Base-by-base conservation (phyloP, 1,140 invertebrate species). In the Heterodera carotae region DNA sequence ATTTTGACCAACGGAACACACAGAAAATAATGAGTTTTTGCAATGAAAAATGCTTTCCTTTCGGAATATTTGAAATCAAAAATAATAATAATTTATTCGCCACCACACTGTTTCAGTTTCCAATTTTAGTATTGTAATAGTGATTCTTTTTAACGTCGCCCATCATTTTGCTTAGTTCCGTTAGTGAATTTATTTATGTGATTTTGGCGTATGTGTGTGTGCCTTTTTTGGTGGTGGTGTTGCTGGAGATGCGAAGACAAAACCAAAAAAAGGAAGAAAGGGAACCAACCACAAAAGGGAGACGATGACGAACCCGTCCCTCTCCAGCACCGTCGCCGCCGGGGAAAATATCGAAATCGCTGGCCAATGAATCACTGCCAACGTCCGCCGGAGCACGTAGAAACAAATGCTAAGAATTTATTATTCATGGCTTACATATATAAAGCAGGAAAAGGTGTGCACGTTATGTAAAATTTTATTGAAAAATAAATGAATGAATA, bases 391-490 rank as follows among this genome's bases (percentile, higher is more conserved):
- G 18, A n/a, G n/a, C n/a, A 70, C 70, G 39, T 22, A 68, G 70
- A 62, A 33, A 62, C 67, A 62, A 72, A 72, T 43, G 70, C 67
- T 33, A 0, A 72, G 70, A 71, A 70, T 22, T 22, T 66, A 43
- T 43, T 6, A 12, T 43, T 8, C 12, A 43, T 43, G 12, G 12
- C 12, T 43, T 43, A 12, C 39, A 43, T 12, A 43, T 12, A 43
- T 12, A 43, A 43, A n/a, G n/a, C n/a, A n/a, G n/a, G n/a, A n/a
- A n/a, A n/a, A n/a, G n/a, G n/a, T n/a, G n/a, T n/a, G n/a, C n/a
- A n/a, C n/a, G n/a, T n/a, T n/a, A n/a, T n/a, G n/a, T n/a, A n/a
- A n/a, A n/a, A n/a, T n/a, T n/a, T n/a, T n/a, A n/a, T n/a, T n/a
- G n/a, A n/a, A n/a, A n/a, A n/a, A n/a, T n/a, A n/a, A n/a, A n/a